phyloP scores from a whole-genome alignment of 1,140 invertebrate genomes.

The Lanistes nyassanus region DNA sequence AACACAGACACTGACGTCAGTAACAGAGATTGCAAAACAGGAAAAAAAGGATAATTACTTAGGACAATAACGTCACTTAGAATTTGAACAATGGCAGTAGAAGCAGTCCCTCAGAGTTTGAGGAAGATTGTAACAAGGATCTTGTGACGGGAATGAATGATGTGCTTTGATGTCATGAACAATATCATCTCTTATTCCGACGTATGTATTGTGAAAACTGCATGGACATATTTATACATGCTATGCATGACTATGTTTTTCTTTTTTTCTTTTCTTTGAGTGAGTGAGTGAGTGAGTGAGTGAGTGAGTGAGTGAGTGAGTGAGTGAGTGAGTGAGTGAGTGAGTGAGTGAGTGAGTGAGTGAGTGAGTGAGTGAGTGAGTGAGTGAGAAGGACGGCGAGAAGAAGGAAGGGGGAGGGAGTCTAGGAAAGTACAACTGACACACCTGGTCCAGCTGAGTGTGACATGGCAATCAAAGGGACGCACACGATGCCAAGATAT shows the following conservation, averaged over 20 bases:
- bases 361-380: neutral
- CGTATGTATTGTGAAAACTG: neutral
- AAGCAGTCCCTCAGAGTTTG: neutral
- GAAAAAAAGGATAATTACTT: neutral
- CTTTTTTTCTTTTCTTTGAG: neutral
- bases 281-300: conserved; percentile 16
- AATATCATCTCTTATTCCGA: neutral
- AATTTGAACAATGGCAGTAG: neutral
- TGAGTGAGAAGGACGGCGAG: too few species aligned
- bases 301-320: conserved; percentile 18
- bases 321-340: conserved; percentile 6
- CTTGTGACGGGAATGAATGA: neutral
- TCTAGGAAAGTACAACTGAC: too few species aligned
- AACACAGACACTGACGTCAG: conserved; percentile 5
- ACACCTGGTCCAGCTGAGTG: too few species aligned
- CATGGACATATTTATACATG: neutral
- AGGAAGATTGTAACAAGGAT: neutral
- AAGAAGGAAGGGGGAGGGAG: too few species aligned
- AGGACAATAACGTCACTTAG: neutral
- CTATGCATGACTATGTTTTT: neutral
- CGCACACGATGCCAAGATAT: too few species aligned
- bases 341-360: neutral
- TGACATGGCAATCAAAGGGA: too few species aligned
- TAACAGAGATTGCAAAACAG: conserved; percentile 4
- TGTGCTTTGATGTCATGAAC: neutral